These are phyloP conservation scores for Clarias gariepinus DNA, from an alignment of 2,113 vertebrate genomes.

Conservation along the genomic window DNA sequence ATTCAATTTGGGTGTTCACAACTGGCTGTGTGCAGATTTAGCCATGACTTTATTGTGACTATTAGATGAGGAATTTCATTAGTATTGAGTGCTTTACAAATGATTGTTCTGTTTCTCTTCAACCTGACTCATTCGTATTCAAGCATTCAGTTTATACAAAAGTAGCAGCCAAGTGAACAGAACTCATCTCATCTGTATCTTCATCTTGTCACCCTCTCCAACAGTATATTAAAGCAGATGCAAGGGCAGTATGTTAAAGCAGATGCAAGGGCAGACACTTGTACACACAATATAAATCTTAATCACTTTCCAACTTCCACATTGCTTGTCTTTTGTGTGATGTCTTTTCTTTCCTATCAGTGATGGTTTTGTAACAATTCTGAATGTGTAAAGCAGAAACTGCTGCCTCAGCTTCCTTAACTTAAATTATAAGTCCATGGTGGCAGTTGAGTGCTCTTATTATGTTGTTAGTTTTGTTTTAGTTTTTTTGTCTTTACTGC, in stretches of 20 bases:
- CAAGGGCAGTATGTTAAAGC: not conserved
- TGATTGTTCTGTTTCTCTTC: not conserved
- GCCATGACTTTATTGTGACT: not conserved
- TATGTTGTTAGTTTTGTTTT: not conserved
- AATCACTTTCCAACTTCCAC: not conserved
- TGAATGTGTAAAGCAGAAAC: not conserved
- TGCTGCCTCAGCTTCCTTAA: constrained; percentile 19
- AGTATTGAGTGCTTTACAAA: not conserved
- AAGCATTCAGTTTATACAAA: not conserved
- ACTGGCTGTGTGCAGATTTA: not conserved
- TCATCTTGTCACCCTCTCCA: not conserved
- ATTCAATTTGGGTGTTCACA: not conserved
- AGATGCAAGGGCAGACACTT: constrained; percentile 2
- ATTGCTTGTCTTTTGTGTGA: too few relatives aligned
- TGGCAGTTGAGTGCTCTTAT: not conserved
- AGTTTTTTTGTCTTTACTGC: constrained; percentile 26
- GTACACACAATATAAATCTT: not conserved
- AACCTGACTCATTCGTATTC: not conserved
- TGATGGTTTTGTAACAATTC: not conserved
- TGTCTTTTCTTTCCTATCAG: not conserved
- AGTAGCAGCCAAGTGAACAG: not conserved
- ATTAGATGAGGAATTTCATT: not conserved
- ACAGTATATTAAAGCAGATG: not conserved
- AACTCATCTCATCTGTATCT: not conserved
- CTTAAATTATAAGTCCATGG: not conserved